Evolutionary conservation across 2,797 vertebrate genomes (phyloP).

Genomic region (Helostoma temminkii): DNA sequence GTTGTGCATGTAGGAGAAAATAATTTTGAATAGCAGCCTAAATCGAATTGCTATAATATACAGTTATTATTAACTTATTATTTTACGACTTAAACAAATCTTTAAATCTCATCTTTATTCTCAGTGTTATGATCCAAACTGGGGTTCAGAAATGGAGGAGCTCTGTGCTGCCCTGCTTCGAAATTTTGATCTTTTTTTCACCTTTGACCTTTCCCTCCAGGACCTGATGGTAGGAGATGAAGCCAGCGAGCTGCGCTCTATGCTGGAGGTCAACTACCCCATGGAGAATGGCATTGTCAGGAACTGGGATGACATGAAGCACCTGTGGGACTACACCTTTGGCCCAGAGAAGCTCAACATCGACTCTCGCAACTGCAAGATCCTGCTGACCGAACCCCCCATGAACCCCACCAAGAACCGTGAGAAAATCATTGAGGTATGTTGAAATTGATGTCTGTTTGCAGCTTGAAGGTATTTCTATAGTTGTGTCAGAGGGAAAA

Average conservation of each 20-base stretch:
- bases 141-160: not conserved
- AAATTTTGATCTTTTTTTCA: conserved; percentile 14
- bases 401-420: conserved; percentile 90
- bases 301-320: conserved; percentile 90
- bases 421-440: conserved; percentile 85
- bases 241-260: conserved; percentile 88
- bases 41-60: not conserved
- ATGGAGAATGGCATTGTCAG: conserved; percentile 91
- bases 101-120: not conserved
- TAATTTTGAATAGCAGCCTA: conserved; percentile 35
- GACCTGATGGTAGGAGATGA: conserved; percentile 90
- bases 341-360: conserved; percentile 86
- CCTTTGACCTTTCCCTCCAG: conserved; percentile 61
- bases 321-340: conserved; percentile 90
- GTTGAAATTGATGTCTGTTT: not conserved
- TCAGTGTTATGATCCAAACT: conserved; percentile 3
- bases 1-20: conserved; percentile 77
- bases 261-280: conserved; percentile 89
- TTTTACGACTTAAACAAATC: not conserved
- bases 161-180: not conserved
- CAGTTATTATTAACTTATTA: not conserved
- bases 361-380: conserved; percentile 86
- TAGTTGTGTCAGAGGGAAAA: not conserved
- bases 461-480: not conserved
- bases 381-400: conserved; percentile 87